Base-by-base conservation (phyloP, 2,113 vertebrate genomes). In the Rattus norvegicus region DNA sequence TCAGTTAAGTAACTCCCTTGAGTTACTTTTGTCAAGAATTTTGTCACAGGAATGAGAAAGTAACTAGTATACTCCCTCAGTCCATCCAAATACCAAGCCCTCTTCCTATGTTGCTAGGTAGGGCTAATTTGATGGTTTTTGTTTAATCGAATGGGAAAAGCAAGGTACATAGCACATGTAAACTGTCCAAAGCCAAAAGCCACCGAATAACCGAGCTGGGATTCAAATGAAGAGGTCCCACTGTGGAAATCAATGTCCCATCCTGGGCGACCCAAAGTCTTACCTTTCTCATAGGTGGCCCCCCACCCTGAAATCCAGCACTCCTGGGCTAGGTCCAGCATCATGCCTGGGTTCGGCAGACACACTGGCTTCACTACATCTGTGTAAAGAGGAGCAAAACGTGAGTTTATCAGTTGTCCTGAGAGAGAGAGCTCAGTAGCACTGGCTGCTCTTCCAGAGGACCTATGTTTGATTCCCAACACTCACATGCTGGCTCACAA, bases 241-340 rank as follows among this genome's bases (percentile, higher is more conserved):
- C 43, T 2, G 3, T 61, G 4, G 1, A 12, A 4, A 26, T 26
- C 22, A 1, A 0, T 0, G 1, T 39, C 16, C 22, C 26, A 7
- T 26, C 33, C 19, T 49, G 30, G 49, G 39, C 2, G 8, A 43
- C 28, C 61, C 0, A 2, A 19, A 17, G 65, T 90, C 97, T 98
- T 97, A 99, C 99, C 99, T 98, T 98, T 98, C 97, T 98, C 98
- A 0, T 93, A 12, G 52, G 98, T 98, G 93, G 99, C 97, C 85
- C 99, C 99, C 99, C 99, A 99, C 12, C 99, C 99, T 20, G 99
- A 98, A 95, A 99, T 99, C 98, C 98, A 99, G 94, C 98, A 98
- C 30, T 61, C 1, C 80, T 98, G 96, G 0, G 73, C 6, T 0
- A 97, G 39, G 24, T 97, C 67, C 83, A 99, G 98, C 94, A 81